Percentiles rank a stretch among this genome's conserved stretches.
phyloP scores from a whole-genome alignment of 2,797 vertebrate species.

The Nyctalus aviator region DNA sequence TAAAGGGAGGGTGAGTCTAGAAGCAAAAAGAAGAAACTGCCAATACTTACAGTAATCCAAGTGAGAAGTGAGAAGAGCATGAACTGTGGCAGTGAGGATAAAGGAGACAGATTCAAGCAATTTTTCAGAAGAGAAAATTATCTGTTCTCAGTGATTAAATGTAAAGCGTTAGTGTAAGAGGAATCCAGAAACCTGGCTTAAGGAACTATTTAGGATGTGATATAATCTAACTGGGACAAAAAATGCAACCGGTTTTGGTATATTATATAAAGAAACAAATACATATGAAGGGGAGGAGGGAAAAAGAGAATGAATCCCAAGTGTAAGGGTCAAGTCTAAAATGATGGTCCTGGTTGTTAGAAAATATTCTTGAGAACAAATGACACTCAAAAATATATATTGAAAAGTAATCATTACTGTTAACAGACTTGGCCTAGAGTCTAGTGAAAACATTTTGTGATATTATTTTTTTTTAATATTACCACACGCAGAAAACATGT shows the following conservation, averaged over 20 bases:
- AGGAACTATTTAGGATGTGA: background rate
- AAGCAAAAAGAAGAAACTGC: constrained; percentile 3
- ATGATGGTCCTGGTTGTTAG: background rate
- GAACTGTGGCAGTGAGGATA: background rate
- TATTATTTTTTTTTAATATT: constrained; percentile 25
- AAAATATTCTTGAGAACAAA: constrained; percentile 60
- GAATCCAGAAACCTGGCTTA: constrained; percentile 18
- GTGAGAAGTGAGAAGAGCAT: background rate
- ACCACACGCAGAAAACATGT: constrained; percentile 50
- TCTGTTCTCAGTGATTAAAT: constrained; percentile 41
- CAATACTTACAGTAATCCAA: background rate
- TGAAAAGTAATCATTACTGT: constrained; percentile 38
- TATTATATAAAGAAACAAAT: no score
- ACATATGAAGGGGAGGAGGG: background rate
- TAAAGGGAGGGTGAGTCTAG: background rate
- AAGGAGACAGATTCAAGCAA: background rate
- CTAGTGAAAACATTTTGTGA: constrained; percentile 45
- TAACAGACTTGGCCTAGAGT: constrained; percentile 29
- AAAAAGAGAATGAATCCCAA: background rate
- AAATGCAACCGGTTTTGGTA: constrained; percentile 20
- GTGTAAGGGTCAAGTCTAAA: constrained; percentile 35
- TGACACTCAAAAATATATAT: constrained; percentile 19
- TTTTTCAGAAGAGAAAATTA: constrained; percentile 6
- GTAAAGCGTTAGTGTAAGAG: constrained; percentile 26
- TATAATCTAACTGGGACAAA: constrained; percentile 47